Conservation (phyloP, 2,113 vertebrate genomes). For the Xenotilapia longispinis region DNA sequence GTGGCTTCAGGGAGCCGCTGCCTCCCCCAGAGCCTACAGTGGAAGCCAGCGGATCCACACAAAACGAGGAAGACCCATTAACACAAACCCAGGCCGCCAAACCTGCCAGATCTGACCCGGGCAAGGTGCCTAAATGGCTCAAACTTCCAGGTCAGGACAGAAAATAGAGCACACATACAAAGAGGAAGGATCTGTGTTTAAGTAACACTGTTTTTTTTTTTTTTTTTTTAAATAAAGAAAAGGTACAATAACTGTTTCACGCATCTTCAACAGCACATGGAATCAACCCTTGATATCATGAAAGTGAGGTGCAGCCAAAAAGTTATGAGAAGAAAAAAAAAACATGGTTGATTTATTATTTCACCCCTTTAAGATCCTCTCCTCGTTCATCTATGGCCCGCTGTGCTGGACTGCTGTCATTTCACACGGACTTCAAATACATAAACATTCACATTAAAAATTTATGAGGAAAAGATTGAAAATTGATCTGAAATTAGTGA, state of each 20-base stretch:
- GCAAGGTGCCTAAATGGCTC: conserved; percentile 77
- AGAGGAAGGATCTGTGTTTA: neutral
- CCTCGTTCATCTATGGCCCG: neutral
- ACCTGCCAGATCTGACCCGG: conserved; percentile 30
- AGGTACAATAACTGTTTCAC: neutral
- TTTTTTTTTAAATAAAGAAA: neutral
- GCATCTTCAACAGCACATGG: neutral
- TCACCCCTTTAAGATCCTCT: neutral
- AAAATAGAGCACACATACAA: neutral
- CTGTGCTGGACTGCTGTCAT: neutral
- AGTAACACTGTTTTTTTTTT: neutral
- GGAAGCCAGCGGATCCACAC: neutral
- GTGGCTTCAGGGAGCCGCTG: neutral
- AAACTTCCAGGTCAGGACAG: conserved; percentile 71
- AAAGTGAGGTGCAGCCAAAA: neutral
- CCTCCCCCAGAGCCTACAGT: neutral
- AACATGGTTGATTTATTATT: neutral
- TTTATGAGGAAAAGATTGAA: neutral
- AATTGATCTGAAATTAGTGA: neutral
- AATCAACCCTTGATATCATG: neutral
- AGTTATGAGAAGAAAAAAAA: neutral
- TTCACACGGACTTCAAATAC: neutral
- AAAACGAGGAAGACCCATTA: neutral
- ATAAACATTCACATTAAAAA: neutral
- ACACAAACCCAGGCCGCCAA: conserved; percentile 4